phyloP scores from a whole-genome alignment of 2,888 invertebrate genomes.

The Ametastegia equiseti region DNA sequence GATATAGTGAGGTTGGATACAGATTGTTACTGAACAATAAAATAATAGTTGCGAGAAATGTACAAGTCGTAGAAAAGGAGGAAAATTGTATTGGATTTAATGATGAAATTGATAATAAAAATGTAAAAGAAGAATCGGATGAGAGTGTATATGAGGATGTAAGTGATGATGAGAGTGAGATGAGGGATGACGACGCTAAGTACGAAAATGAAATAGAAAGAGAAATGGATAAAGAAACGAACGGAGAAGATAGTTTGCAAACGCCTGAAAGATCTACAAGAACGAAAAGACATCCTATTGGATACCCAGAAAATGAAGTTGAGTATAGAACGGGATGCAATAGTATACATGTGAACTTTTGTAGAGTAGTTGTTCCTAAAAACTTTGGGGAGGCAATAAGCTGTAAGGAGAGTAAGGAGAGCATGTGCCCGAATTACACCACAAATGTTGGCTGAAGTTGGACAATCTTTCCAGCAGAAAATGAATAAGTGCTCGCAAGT shows the following conservation, averaged over 20 bases:
- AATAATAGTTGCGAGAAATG: constrained; percentile 50
- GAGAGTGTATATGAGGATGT: constrained; percentile 20
- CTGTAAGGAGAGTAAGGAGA: constrained; percentile 3
- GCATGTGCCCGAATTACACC: too few relatives aligned
- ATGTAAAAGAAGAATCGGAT: background rate
- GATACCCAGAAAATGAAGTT: constrained; percentile 18
- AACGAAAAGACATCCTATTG: background rate
- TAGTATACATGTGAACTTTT: constrained; percentile 41
- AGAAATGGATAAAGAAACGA: background rate
- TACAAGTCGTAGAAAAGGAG: constrained; percentile 48
- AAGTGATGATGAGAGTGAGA: background rate
- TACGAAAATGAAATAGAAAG: background rate
- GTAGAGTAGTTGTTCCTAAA: constrained; percentile 14
- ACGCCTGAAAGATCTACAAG: background rate
- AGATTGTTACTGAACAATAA: constrained; percentile 45
- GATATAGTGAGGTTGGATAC: constrained; percentile 51
- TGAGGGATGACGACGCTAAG: background rate
- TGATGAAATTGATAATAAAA: background rate
- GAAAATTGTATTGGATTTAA: constrained; percentile 37
- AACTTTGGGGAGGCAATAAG: constrained; percentile 45
- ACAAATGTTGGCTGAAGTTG: too few relatives aligned
- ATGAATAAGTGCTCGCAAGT: too few relatives aligned
- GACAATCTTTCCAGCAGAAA: too few relatives aligned
- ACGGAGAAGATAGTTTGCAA: background rate
- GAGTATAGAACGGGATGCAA: background rate